Percentiles rank a stretch among this genome's conserved stretches.
phyloP scores from a whole-genome alignment of 1,140 invertebrate species.

The Tetragnatha versicolor region DNA sequence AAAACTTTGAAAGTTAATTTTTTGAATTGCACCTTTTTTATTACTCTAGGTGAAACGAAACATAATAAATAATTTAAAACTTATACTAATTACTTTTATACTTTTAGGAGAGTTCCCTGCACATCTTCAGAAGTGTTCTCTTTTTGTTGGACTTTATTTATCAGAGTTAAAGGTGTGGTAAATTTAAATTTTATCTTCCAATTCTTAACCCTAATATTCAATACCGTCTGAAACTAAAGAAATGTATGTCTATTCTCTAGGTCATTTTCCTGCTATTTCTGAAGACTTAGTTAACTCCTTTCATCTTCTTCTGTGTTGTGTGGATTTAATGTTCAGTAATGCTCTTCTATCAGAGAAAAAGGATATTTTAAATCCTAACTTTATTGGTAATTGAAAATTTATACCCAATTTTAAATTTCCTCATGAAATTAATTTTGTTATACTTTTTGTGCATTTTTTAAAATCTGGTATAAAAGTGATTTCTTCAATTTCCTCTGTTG shows the following conservation, averaged over 20 bases:
- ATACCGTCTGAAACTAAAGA: background rate
- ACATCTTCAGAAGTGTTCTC: slow-evolving; percentile 84
- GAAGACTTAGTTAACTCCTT: slow-evolving; percentile 95
- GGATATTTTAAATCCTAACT: slow-evolving; percentile 85
- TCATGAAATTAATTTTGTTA: too few relatives aligned
- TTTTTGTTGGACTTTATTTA: slow-evolving; percentile 92
- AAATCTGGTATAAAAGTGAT: too few relatives aligned
- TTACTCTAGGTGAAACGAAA: too few relatives aligned
- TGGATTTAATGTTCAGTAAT: slow-evolving; percentile 90
- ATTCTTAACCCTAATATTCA: too few relatives aligned
- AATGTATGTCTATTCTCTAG: slow-evolving; percentile 58
- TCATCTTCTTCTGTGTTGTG: slow-evolving; percentile 86
- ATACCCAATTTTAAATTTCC: too few relatives aligned
- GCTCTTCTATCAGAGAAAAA: slow-evolving; percentile 79
- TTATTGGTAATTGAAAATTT: slow-evolving; percentile 74
- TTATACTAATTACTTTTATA: too few relatives aligned
- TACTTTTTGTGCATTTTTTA: too few relatives aligned
- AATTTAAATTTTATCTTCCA: slow-evolving; percentile 11
- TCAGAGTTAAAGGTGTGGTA: slow-evolving; percentile 80
- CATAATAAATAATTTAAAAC: too few relatives aligned
- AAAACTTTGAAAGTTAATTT: too few relatives aligned
- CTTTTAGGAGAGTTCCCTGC: slow-evolving; percentile 71
- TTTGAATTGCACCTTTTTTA: too few relatives aligned
- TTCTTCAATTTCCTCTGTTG: too few relatives aligned
- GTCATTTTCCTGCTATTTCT: slow-evolving; percentile 73